Evolutionary conservation across 2,888 invertebrate genomes (phyloP), one percentile per base, ranked within the genome.

Genomic region (Augochlorella aurata): DNA sequence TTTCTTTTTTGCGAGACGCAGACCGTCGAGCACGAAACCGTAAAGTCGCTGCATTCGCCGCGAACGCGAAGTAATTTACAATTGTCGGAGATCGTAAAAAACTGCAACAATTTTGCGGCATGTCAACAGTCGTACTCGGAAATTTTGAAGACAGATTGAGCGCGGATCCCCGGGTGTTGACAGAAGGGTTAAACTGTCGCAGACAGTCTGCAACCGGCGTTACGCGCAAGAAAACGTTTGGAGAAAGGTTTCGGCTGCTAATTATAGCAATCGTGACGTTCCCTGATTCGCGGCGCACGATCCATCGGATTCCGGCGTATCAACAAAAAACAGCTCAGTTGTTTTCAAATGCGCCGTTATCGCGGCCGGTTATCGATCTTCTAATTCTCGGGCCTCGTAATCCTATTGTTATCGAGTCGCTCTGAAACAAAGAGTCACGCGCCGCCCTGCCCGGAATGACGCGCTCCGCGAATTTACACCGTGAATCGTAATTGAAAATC

Each of bases 331-430:
- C 29, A 21, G 45, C 8, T 38, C 45, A 44, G 24, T 76, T 66
- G 65, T 77, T 84, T 79, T 78, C 47, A 71, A 75, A 74, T 69
- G 21, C 38, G 38, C 45, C 29, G 18, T 81, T 79, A 74, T 74
- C 79, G 12, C 21, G 8, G 21, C 18, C 24, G 73, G 54, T 65
- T 73, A 81, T 79, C 79, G 65, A 73, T 73, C 50, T 10, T 47
- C 29, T 14, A 77, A 70, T 70, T 66, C 24, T 5, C 52, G 38
- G 18, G 49, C 29, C 79, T 69, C 52, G 72, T 18, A 73, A 78
- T 79, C 54, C 54, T 12, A 5, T 8, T 68, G 54, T 69, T 73
- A 79, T 66, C 69, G 18, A 44, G 0, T n/a, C 38, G 38, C 16
- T 14, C 29, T 29, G 14, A 49, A 44, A 47, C 63, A 76, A 65